A percentile compares a stretch with the other conserved stretches of the same genome.
Evolutionary conservation across 1,140 invertebrate species (phyloP).

Genomic region (Chrysopa pallens): DNA sequence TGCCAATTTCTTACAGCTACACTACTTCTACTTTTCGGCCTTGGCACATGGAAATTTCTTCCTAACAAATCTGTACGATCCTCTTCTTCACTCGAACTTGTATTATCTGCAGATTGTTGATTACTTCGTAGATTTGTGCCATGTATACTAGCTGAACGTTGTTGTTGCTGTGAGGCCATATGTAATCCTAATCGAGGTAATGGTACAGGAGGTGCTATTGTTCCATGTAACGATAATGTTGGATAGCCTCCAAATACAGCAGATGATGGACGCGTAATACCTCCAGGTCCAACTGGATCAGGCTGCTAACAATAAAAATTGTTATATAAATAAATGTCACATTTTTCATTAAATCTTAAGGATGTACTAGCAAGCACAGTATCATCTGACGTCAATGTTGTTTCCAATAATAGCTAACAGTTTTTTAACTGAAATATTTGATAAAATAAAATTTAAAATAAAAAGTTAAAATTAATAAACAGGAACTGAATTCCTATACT

Average conservation of each 20-base stretch:
- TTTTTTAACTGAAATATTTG: no score
- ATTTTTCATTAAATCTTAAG: no score
- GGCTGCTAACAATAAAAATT: constrained; percentile 23
- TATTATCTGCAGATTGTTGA: constrained; percentile 29
- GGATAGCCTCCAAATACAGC: constrained; percentile 63
- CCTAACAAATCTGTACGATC: constrained; percentile 55
- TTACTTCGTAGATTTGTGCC: constrained; percentile 8
- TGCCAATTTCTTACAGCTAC: constrained; percentile 35
- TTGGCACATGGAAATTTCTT: constrained; percentile 45
- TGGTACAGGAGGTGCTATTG: constrained; percentile 48
- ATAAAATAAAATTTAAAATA: no score
- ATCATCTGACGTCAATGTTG: no score
- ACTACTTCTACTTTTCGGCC: constrained; percentile 59
- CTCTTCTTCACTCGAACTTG: constrained; percentile 45
- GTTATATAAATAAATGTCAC: background rate
- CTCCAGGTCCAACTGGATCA: constrained; percentile 36
- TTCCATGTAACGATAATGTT: constrained; percentile 21
- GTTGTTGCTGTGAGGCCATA: constrained; percentile 19
- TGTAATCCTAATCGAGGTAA: constrained; percentile 39
- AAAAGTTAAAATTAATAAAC: no score
- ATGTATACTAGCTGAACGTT: constrained; percentile 26
- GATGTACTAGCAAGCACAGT: no score
- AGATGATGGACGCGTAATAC: constrained; percentile 53
- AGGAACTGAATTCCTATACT: no score
- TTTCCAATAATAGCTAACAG: no score